Percentiles rank a stretch among this genome's conserved stretches.
phyloP scores from a whole-genome alignment of 2,113 vertebrate genomes.

The Eudyptes chrysolophus region DNA sequence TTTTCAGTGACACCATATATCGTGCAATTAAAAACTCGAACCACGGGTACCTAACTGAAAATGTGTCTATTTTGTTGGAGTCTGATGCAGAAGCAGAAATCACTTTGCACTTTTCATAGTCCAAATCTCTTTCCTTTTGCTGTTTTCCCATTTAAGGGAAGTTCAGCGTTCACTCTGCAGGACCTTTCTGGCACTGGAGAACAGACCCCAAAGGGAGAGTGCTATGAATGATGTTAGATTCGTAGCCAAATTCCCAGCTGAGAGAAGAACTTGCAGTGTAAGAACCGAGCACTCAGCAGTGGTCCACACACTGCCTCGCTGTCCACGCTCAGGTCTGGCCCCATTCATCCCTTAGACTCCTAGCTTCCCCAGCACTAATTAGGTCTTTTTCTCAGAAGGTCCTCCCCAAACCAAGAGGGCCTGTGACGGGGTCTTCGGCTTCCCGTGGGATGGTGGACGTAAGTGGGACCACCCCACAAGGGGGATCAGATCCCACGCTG shows the following conservation, averaged over 20 bases:
- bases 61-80: neutral
- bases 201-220: neutral
- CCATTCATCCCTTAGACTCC: neutral
- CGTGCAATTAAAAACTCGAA: neutral
- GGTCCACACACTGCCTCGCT: fast-evolving
- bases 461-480: neutral
- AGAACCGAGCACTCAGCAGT: neutral
- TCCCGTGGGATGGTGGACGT: neutral
- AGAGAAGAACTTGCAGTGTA: neutral
- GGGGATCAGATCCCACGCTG: neutral
- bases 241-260: neutral
- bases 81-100: neutral
- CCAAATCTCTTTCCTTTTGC: neutral
- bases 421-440: neutral
- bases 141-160: neutral
- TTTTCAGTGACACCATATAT: constrained; percentile 2
- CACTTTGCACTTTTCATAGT: neutral
- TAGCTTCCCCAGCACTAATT: neutral
- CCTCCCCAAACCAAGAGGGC: neutral
- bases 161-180: neutral
- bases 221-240: neutral
- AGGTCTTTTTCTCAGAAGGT: neutral
- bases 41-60: neutral
- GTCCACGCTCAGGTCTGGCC: neutral
- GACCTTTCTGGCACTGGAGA: neutral